Conservation (phyloP, 1,140 invertebrate species). For the Yoshiicerus persimilis region DNA sequence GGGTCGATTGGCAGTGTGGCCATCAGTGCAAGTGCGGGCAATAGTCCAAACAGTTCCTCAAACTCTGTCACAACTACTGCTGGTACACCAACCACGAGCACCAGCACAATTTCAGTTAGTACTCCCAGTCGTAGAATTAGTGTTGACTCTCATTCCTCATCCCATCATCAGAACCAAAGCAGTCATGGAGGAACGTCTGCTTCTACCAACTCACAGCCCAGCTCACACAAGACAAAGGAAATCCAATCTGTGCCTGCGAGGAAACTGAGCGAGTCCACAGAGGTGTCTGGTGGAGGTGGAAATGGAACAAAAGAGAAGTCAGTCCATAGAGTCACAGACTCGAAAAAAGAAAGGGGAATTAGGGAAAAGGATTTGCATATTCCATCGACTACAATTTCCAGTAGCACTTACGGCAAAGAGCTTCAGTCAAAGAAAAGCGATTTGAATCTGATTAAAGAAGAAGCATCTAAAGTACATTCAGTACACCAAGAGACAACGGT, state of each 20-base stretch:
- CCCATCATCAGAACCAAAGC: not conserved
- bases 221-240: not conserved
- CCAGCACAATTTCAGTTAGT: not conserved
- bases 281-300: not conserved
- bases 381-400: not conserved
- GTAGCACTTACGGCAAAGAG: not conserved
- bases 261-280: not conserved
- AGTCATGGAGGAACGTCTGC: not conserved
- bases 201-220: not conserved
- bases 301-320: not conserved
- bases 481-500: constrained; percentile 45
- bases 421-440: constrained; percentile 11
- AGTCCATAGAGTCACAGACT: not conserved
- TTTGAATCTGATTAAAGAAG: constrained; percentile 31
- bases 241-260: not conserved
- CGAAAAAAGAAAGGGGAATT: constrained; percentile 7
- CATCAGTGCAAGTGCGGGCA: constrained; percentile 23
- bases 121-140: constrained; percentile 27
- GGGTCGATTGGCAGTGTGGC: not conserved
- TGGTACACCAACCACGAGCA: not conserved
- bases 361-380: not conserved
- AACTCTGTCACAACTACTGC: not conserved
- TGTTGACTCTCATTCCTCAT: constrained; percentile 18
- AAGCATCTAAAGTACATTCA: constrained; percentile 22
- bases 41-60: constrained; percentile 14